Percentiles rank a stretch among this genome's conserved stretches.
These are phyloP conservation scores for Helicolenus hilgendorfi DNA, from an alignment of 2,797 vertebrate species.

Conservation along the genomic window DNA sequence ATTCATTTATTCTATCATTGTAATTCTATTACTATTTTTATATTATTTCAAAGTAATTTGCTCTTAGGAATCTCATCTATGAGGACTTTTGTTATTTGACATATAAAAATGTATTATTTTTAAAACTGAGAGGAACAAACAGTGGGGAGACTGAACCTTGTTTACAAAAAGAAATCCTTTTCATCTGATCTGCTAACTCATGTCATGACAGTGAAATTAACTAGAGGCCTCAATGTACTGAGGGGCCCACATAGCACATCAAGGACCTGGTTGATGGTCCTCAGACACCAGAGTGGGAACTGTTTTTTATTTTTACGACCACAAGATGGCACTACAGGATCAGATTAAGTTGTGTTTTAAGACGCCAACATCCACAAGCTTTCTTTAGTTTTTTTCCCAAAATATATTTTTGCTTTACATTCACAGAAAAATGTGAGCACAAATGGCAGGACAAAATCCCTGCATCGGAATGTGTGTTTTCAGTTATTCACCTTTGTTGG, in stretches of 20 bases:
- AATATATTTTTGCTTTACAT: neutral
- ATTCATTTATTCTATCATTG: too few relatives aligned
- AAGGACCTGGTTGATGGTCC: neutral
- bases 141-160: neutral
- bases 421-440: neutral
- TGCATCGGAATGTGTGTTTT: neutral
- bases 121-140: neutral
- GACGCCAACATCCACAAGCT: fast-evolving
- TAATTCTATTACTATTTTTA: too few relatives aligned
- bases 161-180: neutral
- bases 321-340: slow-evolving; percentile 86
- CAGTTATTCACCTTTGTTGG: neutral
- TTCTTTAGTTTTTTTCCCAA: neutral
- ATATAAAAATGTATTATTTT: neutral
- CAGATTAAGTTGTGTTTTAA: neutral
- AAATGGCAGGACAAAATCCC: neutral
- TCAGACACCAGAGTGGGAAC: neutral
- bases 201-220: neutral
- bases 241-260: neutral
- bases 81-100: neutral
- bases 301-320: slow-evolving; percentile 20
- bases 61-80: neutral
- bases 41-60: neutral
- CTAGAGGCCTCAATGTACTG: neutral
- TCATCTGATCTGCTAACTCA: neutral